A percentile compares a stretch with the other conserved stretches of the same genome.
These are phyloP conservation scores for Hyles euphorbiae DNA, from an alignment of 1,140 invertebrate species.

Conservation along the genomic window DNA sequence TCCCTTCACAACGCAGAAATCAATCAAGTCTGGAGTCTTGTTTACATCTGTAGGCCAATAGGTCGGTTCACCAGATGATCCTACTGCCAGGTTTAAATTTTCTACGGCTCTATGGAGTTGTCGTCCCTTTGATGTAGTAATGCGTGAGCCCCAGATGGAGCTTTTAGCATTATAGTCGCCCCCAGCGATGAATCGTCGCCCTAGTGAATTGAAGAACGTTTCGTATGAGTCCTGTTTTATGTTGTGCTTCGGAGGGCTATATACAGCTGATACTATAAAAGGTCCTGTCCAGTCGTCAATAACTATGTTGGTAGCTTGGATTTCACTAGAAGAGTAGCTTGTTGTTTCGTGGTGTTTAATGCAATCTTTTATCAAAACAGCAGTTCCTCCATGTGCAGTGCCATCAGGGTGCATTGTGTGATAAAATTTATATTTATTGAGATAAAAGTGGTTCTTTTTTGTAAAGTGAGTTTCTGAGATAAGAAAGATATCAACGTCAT, in stretches of 20 bases:
- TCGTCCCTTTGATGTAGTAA: slow-evolving; percentile 23
- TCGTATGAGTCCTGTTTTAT: slow-evolving; percentile 34
- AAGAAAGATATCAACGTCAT: slow-evolving; percentile 17
- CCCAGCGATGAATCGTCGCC: slow-evolving; percentile 42
- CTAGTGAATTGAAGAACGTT: slow-evolving; percentile 42
- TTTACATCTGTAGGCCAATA: slow-evolving; percentile 43
- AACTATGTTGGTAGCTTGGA: slow-evolving; percentile 34
- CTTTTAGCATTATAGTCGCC: slow-evolving; percentile 53
- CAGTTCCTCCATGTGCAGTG: slow-evolving; percentile 8
- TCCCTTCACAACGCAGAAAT: slow-evolving; percentile 14
- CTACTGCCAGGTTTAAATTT: slow-evolving; percentile 14
- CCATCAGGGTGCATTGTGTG: slow-evolving; percentile 20
- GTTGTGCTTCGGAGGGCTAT: slow-evolving; percentile 41
- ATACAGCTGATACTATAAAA: slow-evolving; percentile 39
- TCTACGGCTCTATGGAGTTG: slow-evolving; percentile 23
- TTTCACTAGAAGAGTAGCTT: slow-evolving; percentile 2
- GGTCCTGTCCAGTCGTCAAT: slow-evolving; percentile 20
- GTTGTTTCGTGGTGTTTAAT: slow-evolving; percentile 19
- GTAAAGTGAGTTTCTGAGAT: slow-evolving; percentile 25
- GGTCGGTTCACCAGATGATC: slow-evolving; percentile 29
- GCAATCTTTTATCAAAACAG: slow-evolving; percentile 7
- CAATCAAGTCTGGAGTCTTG: slow-evolving; percentile 43
- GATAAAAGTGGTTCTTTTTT: slow-evolving; percentile 13
- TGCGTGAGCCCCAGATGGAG: slow-evolving; percentile 33
- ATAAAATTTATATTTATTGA: slow-evolving; percentile 14